Conservation (phyloP, 1,140 invertebrate genomes). For the Melitaea cinxia region DNA sequence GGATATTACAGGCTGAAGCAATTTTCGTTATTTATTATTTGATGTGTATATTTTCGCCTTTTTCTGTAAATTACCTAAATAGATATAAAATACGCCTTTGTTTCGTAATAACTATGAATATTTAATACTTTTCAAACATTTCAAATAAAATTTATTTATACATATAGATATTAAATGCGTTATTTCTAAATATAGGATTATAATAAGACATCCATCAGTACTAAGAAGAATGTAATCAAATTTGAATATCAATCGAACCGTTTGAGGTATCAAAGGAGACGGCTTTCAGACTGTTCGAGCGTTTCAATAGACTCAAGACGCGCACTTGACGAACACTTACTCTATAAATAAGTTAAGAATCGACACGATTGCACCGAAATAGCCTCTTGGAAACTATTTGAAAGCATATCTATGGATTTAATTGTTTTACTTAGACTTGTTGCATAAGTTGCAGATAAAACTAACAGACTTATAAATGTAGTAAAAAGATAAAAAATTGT, state of each 20-base stretch:
- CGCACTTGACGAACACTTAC: conserved; percentile 42
- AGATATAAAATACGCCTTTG: too few species aligned
- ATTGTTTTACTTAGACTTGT: too few species aligned
- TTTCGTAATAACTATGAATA: too few species aligned
- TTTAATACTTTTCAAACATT: too few species aligned
- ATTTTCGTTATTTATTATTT: too few species aligned
- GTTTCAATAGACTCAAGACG: conserved; percentile 24
- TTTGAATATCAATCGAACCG: conserved; percentile 14
- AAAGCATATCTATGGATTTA: conserved; percentile 32
- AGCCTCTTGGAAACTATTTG: conserved; percentile 31
- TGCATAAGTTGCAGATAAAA: too few species aligned
- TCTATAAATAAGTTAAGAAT: conserved; percentile 46
- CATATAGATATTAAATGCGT: neutral
- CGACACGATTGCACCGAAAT: conserved; percentile 40
- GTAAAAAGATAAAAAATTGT: too few species aligned
- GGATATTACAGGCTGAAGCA: too few species aligned
- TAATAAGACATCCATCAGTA: neutral
- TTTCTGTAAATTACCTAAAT: too few species aligned
- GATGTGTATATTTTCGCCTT: too few species aligned
- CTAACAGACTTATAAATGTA: too few species aligned
- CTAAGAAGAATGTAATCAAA: neutral
- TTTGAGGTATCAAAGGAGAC: conserved; percentile 25
- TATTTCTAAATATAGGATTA: neutral
- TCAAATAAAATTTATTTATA: too few species aligned
- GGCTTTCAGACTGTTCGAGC: conserved; percentile 18